Base-by-base conservation (phyloP, 2,888 invertebrate species). In the Unio pictorum region DNA sequence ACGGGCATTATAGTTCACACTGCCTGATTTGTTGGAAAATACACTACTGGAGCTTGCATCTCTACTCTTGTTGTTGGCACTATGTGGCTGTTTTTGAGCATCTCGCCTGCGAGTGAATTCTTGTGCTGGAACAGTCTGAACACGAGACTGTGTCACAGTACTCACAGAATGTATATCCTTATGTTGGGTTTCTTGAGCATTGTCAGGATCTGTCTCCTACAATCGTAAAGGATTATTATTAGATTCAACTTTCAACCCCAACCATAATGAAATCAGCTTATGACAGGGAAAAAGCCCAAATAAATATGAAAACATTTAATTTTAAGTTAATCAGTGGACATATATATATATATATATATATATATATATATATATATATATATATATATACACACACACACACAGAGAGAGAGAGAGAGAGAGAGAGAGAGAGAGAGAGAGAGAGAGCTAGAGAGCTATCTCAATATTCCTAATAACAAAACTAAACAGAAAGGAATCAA, bases 1-100 rank as follows among this genome's bases (percentile, higher is more conserved):
- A 56, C 68, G 67, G 55, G 66, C 60, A 45, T 34, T 68, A 23
- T 65, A 67, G 55, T 61, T 55, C 26, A 73, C 67, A 26, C 59
- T 66, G 26, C 67, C 61, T 28, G 84, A 84, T 55, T 82, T 79
- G 65, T 79, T 83, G 23, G 87, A 86, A 17, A 85, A 84, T 28
- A 84, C 85, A 73, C 84, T 86, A 76, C 84, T 86, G 23, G 81
- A 78, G 69, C 85, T 87, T 23, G 80, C 76, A 65, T 87, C 87
- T 15, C 87, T 78, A 62, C 77, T 78, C 65, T 81, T 81, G n/a
- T 71, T 70, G 8, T 61, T 63, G 66, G 66, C 74, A 59, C 71
- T 69, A 15, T 15, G 45, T 8, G 60, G 69, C 61, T 74, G 73
- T 45, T 77, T 77, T 55, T 71, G 74, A 55, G 68, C 65, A n/a